Conservation (phyloP, 1,140 invertebrate genomes). For the Wiebesia pumilae region DNA sequence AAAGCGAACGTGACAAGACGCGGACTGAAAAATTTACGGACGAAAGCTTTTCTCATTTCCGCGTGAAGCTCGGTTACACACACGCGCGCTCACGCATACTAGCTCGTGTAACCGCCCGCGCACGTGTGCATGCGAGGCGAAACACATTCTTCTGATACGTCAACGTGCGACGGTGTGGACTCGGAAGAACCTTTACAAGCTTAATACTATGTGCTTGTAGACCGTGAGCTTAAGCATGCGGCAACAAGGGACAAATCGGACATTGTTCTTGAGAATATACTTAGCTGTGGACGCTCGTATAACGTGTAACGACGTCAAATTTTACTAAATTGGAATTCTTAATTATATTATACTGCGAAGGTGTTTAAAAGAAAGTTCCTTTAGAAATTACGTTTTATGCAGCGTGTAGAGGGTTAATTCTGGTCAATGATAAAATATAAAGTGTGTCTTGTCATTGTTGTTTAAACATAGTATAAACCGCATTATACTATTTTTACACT, state of each 20-base stretch:
- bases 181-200: neutral
- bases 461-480: too few relatives aligned
- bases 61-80: neutral
- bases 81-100: neutral
- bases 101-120: neutral
- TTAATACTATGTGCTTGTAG: neutral
- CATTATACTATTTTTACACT: too few relatives aligned
- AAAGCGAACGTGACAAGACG: constrained; percentile 46
- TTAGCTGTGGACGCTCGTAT: too few relatives aligned
- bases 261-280: constrained; percentile 4
- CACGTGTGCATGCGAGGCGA: neutral
- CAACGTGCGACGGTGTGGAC: neutral
- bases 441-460: too few relatives aligned
- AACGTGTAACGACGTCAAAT: too few relatives aligned
- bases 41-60: constrained; percentile 20
- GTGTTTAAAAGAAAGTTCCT: too few relatives aligned
- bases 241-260: constrained; percentile 14
- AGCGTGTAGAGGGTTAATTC: too few relatives aligned
- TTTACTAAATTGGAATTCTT: too few relatives aligned
- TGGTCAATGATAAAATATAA: too few relatives aligned
- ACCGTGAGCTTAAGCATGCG: neutral
- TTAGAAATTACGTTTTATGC: too few relatives aligned
- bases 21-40: constrained; percentile 28
- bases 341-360: too few relatives aligned
- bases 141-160: constrained; percentile 22